phyloP scores from a whole-genome alignment of 2,797 vertebrate species.

The Sciurus carolinensis region DNA sequence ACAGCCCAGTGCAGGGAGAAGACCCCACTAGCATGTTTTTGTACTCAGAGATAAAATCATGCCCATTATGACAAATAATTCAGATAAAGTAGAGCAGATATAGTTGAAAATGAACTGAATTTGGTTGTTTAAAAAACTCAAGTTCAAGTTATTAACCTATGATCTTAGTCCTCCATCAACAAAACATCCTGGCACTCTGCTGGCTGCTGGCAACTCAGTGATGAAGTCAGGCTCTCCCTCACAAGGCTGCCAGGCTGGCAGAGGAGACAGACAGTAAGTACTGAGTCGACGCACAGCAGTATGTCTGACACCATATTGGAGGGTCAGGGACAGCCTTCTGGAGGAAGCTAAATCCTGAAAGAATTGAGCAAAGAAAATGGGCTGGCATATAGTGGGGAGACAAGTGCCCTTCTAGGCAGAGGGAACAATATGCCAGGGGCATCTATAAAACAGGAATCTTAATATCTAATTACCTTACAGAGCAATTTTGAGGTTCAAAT shows the following conservation, averaged over 20 bases:
- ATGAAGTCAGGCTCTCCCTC: not conserved
- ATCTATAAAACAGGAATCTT: not conserved
- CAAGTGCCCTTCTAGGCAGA: not conserved
- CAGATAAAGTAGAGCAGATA: not conserved
- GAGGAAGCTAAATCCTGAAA: not conserved
- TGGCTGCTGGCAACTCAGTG: not conserved
- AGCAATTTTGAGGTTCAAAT: not conserved
- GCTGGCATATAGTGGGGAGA: fast-evolving
- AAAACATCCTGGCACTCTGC: not conserved
- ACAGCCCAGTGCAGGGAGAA: not conserved
- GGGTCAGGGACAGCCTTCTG: not conserved
- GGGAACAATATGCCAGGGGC: not conserved
- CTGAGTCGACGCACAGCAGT: not conserved
- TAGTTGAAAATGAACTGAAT: not conserved
- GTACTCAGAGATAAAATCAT: slow-evolving; percentile 21
- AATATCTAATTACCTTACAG: not conserved
- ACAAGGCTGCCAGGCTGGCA: not conserved
- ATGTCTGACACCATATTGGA: not conserved
- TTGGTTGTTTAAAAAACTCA: not conserved
- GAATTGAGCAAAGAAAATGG: not conserved
- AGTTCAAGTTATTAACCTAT: slow-evolving; percentile 19
- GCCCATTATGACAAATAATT: not conserved
- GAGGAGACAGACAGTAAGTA: not conserved
- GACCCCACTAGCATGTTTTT: not conserved
- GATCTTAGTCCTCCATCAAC: not conserved